Percentiles rank a stretch among this genome's conserved stretches.
Evolutionary conservation across 2,113 vertebrate genomes (phyloP).

Genomic region (Oreochromis niloticus): DNA sequence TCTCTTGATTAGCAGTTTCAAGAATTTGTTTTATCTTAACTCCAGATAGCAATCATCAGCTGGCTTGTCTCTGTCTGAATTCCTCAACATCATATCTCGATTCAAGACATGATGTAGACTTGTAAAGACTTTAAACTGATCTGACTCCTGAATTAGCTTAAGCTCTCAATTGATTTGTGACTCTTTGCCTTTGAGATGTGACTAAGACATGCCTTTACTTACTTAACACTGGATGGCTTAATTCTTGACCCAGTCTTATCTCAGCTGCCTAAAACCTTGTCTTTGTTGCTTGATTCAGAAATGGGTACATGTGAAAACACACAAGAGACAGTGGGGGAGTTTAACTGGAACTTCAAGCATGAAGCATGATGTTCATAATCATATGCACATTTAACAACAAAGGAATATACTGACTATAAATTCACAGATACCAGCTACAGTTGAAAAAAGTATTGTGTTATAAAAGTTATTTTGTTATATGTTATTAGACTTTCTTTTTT

Average conservation of each 20-base stretch:
- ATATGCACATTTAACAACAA: not conserved
- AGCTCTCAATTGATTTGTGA: not conserved
- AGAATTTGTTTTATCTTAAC: fast-evolving
- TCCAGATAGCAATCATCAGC: fast-evolving
- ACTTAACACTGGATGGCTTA: fast-evolving
- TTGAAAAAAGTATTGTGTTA: not conserved
- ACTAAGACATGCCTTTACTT: not conserved
- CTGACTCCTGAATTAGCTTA: not conserved
- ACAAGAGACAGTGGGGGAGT: not conserved
- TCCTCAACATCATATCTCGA: fast-evolving
- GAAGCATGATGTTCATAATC: not conserved
- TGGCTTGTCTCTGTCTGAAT: fast-evolving
- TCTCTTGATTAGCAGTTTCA: not conserved
- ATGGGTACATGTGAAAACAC: not conserved
- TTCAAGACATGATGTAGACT: not conserved
- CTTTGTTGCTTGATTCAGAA: not conserved
- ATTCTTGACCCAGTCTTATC: not conserved
- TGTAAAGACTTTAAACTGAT: not conserved
- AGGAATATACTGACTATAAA: fast-evolving
- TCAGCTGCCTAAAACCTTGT: not conserved
- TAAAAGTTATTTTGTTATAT: not conserved
- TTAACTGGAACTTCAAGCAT: not conserved
- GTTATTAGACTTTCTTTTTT: not conserved
- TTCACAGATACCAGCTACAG: not conserved
- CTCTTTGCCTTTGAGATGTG: not conserved